A percentile compares a stretch with the other conserved stretches of the same genome.
Evolutionary conservation across 1,140 invertebrate genomes (phyloP).

Genomic region (Diorhabda sublineata): DNA sequence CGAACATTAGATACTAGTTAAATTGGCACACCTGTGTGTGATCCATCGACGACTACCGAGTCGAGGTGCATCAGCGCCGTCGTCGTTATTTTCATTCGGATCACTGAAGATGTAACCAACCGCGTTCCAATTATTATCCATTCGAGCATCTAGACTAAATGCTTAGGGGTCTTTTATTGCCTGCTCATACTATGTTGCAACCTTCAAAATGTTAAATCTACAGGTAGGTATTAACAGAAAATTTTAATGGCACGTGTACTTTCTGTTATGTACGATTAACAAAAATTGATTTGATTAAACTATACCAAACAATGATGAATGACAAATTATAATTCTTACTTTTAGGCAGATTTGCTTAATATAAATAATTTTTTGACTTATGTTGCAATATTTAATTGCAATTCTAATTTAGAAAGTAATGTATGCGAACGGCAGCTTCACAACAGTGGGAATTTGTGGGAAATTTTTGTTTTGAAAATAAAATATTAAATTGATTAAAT

Average conservation of each 20-base stretch:
- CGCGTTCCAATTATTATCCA: conserved; percentile 41
- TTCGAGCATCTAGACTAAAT: conserved; percentile 29
- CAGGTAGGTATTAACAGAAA: background rate
- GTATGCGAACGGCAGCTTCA: too few relatives aligned
- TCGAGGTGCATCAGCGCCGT: conserved; percentile 20
- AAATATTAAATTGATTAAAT: too few relatives aligned
- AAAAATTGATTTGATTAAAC: too few relatives aligned
- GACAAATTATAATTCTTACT: too few relatives aligned
- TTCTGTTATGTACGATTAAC: background rate
- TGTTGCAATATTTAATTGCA: too few relatives aligned
- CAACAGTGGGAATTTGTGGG: too few relatives aligned
- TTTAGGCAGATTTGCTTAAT: too few relatives aligned
- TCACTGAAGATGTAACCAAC: conserved; percentile 42
- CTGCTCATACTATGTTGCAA: background rate
- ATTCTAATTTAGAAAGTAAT: too few relatives aligned
- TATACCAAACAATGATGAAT: too few relatives aligned
- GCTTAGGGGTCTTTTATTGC: conserved; percentile 18
- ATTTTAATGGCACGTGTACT: too few relatives aligned
- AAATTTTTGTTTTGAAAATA: too few relatives aligned
- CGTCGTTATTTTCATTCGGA: conserved; percentile 44
- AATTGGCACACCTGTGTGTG: conserved; percentile 28
- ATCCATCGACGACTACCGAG: conserved; percentile 9
- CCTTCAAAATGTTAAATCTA: background rate
- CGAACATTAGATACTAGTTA: background rate
- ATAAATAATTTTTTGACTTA: too few relatives aligned